These are phyloP conservation scores for Trachelus iudaicus DNA, from an alignment of 2,888 invertebrate genomes.

Conservation along the genomic window DNA sequence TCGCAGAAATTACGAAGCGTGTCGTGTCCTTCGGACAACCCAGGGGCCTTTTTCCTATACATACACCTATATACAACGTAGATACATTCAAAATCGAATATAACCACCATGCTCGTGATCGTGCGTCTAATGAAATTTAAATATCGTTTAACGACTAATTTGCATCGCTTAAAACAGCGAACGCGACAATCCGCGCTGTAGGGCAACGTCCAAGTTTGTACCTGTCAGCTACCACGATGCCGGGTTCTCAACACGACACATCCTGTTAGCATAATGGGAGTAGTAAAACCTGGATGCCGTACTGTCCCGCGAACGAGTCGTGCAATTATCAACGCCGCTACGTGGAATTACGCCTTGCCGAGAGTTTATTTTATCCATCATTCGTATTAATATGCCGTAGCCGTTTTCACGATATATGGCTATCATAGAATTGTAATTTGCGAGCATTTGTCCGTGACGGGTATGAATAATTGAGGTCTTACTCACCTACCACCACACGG, in stretches of 20 bases:
- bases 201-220: neutral
- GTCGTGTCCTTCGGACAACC: neutral
- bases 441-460: slow-evolving; percentile 24
- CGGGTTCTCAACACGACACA: neutral
- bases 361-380: slow-evolving; percentile 37
- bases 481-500: neutral
- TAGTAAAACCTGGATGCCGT: neutral
- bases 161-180: neutral
- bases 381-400: slow-evolving; percentile 34
- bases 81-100: neutral
- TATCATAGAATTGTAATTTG: slow-evolving; percentile 33
- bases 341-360: slow-evolving; percentile 33
- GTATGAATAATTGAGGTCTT: neutral
- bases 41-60: neutral
- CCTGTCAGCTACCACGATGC: neutral
- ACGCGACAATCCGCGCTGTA: neutral
- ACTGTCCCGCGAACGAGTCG: neutral
- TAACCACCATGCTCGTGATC: neutral
- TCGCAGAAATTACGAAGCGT: slow-evolving; percentile 2
- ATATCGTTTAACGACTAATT: neutral
- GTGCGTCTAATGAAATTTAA: neutral
- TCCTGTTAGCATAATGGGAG: slow-evolving; percentile 11
- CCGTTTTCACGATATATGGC: slow-evolving; percentile 28
- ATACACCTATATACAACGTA: neutral
- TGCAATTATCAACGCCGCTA: slow-evolving; percentile 24